These are phyloP conservation scores for Orthosia gracilis DNA, from an alignment of 2,888 invertebrate species.

Conservation along the genomic window DNA sequence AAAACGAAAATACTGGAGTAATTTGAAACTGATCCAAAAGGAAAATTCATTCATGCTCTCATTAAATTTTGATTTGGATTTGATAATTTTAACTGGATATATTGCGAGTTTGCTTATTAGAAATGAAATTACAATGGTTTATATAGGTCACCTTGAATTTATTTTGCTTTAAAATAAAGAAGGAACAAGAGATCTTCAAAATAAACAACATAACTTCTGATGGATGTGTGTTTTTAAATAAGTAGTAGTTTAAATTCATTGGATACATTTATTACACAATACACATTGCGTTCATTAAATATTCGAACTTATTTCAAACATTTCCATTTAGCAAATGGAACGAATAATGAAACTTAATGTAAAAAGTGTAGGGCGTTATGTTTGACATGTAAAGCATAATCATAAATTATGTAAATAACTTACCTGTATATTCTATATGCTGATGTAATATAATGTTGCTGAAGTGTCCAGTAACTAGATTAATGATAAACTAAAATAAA, in stretches of 20 bases:
- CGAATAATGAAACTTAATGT: constrained; percentile 34
- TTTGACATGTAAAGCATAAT: constrained; percentile 52
- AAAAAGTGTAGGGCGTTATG: constrained; percentile 32
- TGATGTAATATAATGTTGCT: constrained; percentile 38
- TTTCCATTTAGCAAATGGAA: constrained; percentile 70
- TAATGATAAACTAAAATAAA: constrained; percentile 57
- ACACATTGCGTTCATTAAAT: constrained; percentile 65
- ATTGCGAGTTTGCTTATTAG: constrained; percentile 18
- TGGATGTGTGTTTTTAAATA: constrained; percentile 5
- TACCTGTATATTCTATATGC: constrained; percentile 68
- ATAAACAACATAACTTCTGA: neutral
- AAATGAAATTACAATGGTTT: constrained; percentile 19
- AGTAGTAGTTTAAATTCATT: constrained; percentile 58
- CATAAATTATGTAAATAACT: constrained; percentile 62
- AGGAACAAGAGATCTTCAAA: constrained; percentile 3
- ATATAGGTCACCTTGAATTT: constrained; percentile 17
- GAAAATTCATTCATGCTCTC: constrained; percentile 55
- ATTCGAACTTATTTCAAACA: constrained; percentile 65
- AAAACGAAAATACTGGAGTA: constrained; percentile 59
- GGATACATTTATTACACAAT: constrained; percentile 60
- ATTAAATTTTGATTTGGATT: constrained; percentile 39
- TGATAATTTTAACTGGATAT: constrained; percentile 31
- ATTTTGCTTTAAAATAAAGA: constrained; percentile 10
- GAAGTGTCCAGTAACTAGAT: constrained; percentile 53
- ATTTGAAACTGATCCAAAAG: constrained; percentile 61